Base-by-base conservation (phyloP, 2,113 vertebrate genomes). In the Stictonetta naevosa region DNA sequence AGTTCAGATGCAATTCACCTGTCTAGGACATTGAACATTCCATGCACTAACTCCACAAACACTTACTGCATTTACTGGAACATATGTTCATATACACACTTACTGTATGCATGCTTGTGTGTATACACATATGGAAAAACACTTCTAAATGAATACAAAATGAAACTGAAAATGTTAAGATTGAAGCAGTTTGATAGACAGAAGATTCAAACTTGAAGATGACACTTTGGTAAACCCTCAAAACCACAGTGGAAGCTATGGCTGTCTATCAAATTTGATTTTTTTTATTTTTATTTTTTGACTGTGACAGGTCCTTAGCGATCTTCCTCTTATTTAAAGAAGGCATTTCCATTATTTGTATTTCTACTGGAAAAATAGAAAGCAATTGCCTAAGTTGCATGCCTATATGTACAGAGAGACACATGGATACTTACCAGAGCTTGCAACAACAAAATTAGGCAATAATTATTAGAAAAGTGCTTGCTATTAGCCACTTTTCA, bases 31-130 rank as follows among this genome's bases (percentile, higher is more conserved):
- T 26, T 13, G 88, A 86, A 87, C 16, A 29, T 50, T 83, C 48
- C 94, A 97, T 97, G 96, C 96, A 97, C 94, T 94, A 80, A 88
- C 25, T 74, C 80, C 86, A 95, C 94, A 85, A 95, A 95, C 95
- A 95, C 52, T 78, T 19, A 29, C 55, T 16, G 94, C 68, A 60
- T 38, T 84, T 95, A 95, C 21, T 8, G 34, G 22, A 75, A 77
- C 66, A 78, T 83, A 93, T 90, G 92, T 75, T 84, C 72, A 95
- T 96, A 97, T 95, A 95, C 88, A 96, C 95, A 95, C 94, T 59
- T 71, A 52, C 6, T 66, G 55, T 68, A 59, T 4, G 83, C 96
- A 95, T 96, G 96, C 95, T 88, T 19, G 93, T 95, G 96, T 97
- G 79, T 94, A 95, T 94, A 95, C 40, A 38, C 73, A 88, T 73